Evolutionary conservation across 2,797 vertebrate species (phyloP), one percentile per base, ranked within the genome.

Genomic region (Perodicticus potto): DNA sequence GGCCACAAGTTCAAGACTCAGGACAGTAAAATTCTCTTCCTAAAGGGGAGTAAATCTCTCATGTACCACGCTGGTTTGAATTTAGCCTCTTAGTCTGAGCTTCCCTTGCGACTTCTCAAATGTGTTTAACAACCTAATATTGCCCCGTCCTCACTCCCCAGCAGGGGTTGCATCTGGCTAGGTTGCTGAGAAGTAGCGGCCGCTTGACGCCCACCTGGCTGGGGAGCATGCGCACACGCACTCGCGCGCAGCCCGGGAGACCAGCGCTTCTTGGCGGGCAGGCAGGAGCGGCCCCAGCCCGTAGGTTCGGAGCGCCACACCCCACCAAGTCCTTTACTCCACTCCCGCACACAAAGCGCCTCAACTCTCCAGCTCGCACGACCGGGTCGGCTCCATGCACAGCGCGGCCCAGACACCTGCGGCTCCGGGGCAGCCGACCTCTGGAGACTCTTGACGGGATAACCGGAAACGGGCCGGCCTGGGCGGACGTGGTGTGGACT

Each of bases 241-340:
- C 12, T 63, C 20, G 25, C 25, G 37, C 23, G 12, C 1, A 0
- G 3, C 20, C 16, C 3, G 0, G 2, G 2, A 8, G 19, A 43
- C 0, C 0, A 2, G 19, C 19, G 7, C 73, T 23, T 29, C 20
- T 25, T 0, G 0, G 17, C 10, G 0, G 7, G 7, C 40, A 16
- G 14, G 65, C 32, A n/a, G 5, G 14, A 29, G 22, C 0, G 1
- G 10, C 0, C 34, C 6, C 16, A n/a, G 14, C 7, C 23, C 5
- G 67, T 4, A 20, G 14, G 0, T 0, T 37, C 13, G 76, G 10
- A 27, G 19, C 1, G 23, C 19, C 8, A 3, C 25, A 37, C 40
- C 17, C 5, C 0, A 0, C 49, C 3, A 25, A 29, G 1, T 11
- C 3, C 7, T 20, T 67, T 14, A 20, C 74, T 49, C 67, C 4